These are phyloP conservation scores for Hylaea fasciaria DNA, from an alignment of 2,888 invertebrate species.

Conservation along the genomic window DNA sequence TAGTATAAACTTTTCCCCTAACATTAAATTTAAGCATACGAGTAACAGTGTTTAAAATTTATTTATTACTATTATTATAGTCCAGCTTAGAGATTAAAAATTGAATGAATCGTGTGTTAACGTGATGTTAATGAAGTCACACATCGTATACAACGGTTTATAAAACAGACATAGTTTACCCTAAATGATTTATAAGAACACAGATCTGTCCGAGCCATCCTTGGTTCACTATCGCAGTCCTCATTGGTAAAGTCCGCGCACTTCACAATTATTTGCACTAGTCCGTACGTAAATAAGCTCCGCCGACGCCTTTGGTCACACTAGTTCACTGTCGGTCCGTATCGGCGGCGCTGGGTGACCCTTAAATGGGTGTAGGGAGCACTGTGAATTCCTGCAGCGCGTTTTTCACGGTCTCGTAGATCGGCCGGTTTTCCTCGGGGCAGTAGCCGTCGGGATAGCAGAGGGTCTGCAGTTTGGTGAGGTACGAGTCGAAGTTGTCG, in stretches of 20 bases:
- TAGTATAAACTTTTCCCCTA: conserved; percentile 81
- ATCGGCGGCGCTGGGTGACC: conserved; percentile 81
- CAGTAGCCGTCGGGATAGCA: conserved; percentile 94
- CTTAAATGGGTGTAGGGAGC: conserved; percentile 94
- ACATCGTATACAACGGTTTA: conserved; percentile 84
- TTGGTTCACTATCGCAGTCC: conserved; percentile 32
- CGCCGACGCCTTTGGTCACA: conserved; percentile 59
- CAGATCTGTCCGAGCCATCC: conserved; percentile 49
- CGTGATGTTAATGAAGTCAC: conserved; percentile 77
- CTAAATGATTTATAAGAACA: conserved; percentile 66
- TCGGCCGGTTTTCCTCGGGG: conserved; percentile 92
- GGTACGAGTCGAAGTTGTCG: conserved; percentile 96
- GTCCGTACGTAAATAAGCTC: conserved; percentile 61
- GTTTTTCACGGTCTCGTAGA: conserved; percentile 96
- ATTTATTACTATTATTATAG: conserved; percentile 74
- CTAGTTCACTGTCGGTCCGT: conserved; percentile 72
- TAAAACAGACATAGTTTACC: conserved; percentile 75
- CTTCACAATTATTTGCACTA: conserved; percentile 44
- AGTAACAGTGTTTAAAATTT: conserved; percentile 83
- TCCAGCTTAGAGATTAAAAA: conserved; percentile 73
- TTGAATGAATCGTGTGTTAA: conserved; percentile 69
- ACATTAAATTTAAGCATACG: conserved; percentile 80
- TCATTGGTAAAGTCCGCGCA: conserved; percentile 60
- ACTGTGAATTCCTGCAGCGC: conserved; percentile 96
- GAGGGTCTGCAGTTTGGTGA: conserved; percentile 95